phyloP scores from a whole-genome alignment of 1,140 invertebrate genomes.

The Linepithema humile region DNA sequence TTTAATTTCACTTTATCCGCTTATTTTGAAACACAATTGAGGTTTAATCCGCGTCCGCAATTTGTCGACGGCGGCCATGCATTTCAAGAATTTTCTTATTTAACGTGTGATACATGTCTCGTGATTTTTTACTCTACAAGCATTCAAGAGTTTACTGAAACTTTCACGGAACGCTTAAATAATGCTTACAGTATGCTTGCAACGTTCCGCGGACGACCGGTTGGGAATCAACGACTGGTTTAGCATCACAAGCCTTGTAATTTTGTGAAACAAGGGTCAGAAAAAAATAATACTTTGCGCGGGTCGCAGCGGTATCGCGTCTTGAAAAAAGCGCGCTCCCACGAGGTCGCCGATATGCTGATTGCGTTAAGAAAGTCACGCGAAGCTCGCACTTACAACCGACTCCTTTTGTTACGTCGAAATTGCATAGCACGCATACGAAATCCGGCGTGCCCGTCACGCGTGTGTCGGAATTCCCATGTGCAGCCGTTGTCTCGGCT shows the following conservation, averaged over 20 bases:
- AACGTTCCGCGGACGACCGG: not conserved
- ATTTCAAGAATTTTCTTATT: not conserved
- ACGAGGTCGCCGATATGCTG: constrained; percentile 45
- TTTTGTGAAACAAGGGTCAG: constrained; percentile 31
- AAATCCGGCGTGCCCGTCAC: constrained; percentile 25
- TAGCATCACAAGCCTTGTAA: not conserved
- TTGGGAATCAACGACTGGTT: not conserved
- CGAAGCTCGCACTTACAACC: constrained; percentile 45
- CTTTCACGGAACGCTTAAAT: not conserved
- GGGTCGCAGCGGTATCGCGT: constrained; percentile 29
- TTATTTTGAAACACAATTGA: not conserved
- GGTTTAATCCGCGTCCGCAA: not conserved
- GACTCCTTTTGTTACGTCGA: constrained; percentile 49
- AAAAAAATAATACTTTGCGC: constrained; percentile 22
- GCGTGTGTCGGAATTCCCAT: constrained; percentile 43
- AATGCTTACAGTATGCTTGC: not conserved
- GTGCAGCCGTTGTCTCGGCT: constrained; percentile 52
- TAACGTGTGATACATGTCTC: not conserved
- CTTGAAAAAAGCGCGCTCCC: constrained; percentile 52
- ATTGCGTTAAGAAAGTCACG: constrained; percentile 53
- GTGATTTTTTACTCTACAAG: not conserved
- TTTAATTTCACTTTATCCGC: not conserved
- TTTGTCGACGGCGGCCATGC: not conserved
- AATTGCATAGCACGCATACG: constrained; percentile 36
- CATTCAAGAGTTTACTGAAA: not conserved